Evolutionary conservation across 2,888 invertebrate species (phyloP), one percentile per base, ranked within the genome.

Genomic region (Dynastes maya): DNA sequence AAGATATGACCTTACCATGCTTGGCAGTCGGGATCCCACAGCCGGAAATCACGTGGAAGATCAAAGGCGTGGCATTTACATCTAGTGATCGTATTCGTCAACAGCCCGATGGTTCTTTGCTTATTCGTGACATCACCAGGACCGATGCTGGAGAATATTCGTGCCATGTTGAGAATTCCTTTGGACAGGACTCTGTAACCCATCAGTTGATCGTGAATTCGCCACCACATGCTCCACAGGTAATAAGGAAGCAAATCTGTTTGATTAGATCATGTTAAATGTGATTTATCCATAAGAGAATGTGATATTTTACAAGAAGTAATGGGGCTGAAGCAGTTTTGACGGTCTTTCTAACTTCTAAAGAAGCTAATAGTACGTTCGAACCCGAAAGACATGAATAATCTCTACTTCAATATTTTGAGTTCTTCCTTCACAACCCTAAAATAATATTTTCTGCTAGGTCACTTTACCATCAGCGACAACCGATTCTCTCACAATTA

Each of bases 121-220:
- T 96, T 84, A 96, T 98, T 80, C 95, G 95, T 79, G 95, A 96
- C 82, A 96, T 97, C 0, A 95, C 95, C 68, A 93, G 97, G 45
- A 94, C 94, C 80, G 98, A 98, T 89, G 96, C 97, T 76, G 98
- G 97, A 76, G 97, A 98, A 89, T 98, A 98, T 88, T 95, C 97
- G 0, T 98, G 98, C 89, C 94, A 94, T 84, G 97, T 97, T 22
- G 96, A 97, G 87, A 98, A 98, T 89, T 94, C 94, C 32, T 96
- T 96, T 88, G 98, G 98, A 71, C 95, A 96, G 83, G 98, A 98
- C 86, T 95, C 96, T 16, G 96, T 98, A 72, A 96, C 96, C 0
- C 97, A 97, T 88, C 95, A 95, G 78, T 91, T 98, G 75, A 93
- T 96, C 81, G 96, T 98, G 0, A 94, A 96, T 84, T 87, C 95